A percentile compares a stretch with the other conserved stretches of the same genome.
phyloP scores from a whole-genome alignment of 2,888 invertebrate species.

The Barypeithes pellucidus region DNA sequence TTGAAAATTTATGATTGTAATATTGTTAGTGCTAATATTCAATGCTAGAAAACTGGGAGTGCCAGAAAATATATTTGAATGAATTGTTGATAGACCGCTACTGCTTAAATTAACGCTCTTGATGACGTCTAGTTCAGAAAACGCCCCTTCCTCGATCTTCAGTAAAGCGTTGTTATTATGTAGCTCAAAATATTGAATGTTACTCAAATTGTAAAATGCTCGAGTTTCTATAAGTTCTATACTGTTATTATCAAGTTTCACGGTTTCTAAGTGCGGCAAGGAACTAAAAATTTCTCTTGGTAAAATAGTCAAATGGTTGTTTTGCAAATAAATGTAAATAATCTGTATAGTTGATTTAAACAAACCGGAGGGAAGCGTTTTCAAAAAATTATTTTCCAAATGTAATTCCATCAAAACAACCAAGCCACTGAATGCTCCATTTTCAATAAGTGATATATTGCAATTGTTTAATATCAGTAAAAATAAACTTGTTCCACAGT shows the following conservation, averaged over 20 bases:
- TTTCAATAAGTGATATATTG: background rate
- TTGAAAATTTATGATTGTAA: background rate
- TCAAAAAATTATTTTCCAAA: constrained; percentile 10
- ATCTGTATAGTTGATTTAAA: background rate
- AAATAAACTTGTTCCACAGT: background rate
- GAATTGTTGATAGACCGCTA: background rate
- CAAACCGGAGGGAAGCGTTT: background rate
- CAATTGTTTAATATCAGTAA: background rate
- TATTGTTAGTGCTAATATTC: background rate
- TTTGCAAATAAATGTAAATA: background rate
- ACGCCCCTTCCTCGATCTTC: background rate
- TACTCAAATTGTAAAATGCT: constrained; percentile 1
- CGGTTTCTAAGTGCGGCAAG: too few relatives aligned
- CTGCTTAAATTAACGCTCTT: background rate
- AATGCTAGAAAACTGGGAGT: background rate
- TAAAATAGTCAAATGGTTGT: background rate
- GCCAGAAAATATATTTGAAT: background rate
- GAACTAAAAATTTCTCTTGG: background rate
- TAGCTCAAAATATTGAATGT: background rate
- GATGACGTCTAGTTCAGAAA: background rate
- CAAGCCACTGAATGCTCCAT: background rate
- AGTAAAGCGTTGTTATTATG: background rate
- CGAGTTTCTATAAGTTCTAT: constrained; percentile 1
- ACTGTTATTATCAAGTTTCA: background rate
- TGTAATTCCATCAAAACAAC: background rate